Percentiles rank a stretch among this genome's conserved stretches.
Evolutionary conservation across 2,113 vertebrate genomes (phyloP).

Genomic region (Eurystomus gularis): DNA sequence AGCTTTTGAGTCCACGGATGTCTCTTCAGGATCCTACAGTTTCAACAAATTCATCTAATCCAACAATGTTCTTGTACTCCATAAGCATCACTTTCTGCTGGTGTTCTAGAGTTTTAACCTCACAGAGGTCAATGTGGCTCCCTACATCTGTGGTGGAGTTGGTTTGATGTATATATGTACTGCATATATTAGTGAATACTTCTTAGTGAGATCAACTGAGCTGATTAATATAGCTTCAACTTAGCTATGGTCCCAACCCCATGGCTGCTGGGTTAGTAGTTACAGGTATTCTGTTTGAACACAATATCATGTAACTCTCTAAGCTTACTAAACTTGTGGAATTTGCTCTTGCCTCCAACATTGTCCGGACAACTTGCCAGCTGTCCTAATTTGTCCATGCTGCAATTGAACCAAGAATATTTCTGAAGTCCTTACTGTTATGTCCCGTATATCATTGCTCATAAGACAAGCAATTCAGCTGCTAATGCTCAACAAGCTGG

Average conservation of each 20-base stretch:
- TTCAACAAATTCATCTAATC: neutral
- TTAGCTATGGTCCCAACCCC: neutral
- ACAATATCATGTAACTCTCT: neutral
- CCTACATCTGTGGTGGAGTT: neutral
- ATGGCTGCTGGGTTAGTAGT: neutral
- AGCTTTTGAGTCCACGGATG: neutral
- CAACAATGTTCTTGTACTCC: neutral
- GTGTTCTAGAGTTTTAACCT: neutral
- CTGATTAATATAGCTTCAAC: rapidly evolving
- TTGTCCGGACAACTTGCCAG: neutral
- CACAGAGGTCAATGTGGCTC: neutral
- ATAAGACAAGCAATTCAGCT: neutral
- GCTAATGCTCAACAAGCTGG: neutral
- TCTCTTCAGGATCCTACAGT: neutral
- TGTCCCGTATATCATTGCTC: neutral
- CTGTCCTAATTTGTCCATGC: neutral
- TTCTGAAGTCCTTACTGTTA: neutral
- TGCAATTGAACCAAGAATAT: neutral
- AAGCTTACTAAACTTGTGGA: neutral
- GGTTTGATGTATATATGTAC: neutral
- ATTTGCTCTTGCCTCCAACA: neutral
- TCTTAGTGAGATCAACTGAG: neutral
- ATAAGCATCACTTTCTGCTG: neutral
- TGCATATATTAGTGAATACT: neutral
- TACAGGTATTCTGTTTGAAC: neutral